Conservation (phyloP, 2,888 invertebrate genomes). For the Ischnus inquisitorius region DNA sequence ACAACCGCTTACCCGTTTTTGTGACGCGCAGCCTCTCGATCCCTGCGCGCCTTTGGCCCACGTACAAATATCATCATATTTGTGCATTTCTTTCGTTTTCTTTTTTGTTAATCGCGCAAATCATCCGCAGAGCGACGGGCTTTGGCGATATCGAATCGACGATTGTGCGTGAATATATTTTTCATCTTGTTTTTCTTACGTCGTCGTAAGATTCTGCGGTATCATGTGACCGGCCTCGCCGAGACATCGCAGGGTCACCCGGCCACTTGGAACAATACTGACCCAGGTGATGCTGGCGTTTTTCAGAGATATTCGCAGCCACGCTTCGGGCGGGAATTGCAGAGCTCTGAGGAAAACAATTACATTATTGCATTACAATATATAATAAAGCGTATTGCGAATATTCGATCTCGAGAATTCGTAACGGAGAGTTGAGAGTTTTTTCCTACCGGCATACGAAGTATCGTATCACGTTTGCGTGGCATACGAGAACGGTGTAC, state of each 20-base stretch:
- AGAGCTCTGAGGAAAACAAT: constrained; percentile 91
- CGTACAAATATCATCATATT: neutral
- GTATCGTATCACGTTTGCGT: constrained; percentile 99
- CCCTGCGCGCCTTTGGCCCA: neutral
- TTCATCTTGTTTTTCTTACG: constrained; percentile 45
- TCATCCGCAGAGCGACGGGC: neutral
- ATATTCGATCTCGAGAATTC: neutral
- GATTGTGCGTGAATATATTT: neutral
- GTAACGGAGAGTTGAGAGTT: neutral
- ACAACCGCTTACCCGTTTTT: neutral
- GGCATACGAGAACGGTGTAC: constrained; percentile 97
- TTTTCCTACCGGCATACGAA: constrained; percentile 92
- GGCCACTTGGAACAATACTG: constrained; percentile 93
- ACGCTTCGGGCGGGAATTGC: constrained; percentile 98
- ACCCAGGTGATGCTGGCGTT: constrained; percentile 98
- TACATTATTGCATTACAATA: neutral
- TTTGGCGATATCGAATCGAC: neutral
- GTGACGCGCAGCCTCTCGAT: neutral
- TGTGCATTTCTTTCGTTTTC: neutral
- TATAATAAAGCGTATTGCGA: too few relatives aligned
- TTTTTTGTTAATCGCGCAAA: neutral
- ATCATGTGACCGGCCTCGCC: constrained; percentile 97
- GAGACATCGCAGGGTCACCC: constrained; percentile 92
- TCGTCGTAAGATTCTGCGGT: constrained; percentile 88
- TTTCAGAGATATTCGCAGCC: constrained; percentile 96